Evolutionary conservation across 2,113 vertebrate species (phyloP).

Genomic region (Catharus bicknelli): DNA sequence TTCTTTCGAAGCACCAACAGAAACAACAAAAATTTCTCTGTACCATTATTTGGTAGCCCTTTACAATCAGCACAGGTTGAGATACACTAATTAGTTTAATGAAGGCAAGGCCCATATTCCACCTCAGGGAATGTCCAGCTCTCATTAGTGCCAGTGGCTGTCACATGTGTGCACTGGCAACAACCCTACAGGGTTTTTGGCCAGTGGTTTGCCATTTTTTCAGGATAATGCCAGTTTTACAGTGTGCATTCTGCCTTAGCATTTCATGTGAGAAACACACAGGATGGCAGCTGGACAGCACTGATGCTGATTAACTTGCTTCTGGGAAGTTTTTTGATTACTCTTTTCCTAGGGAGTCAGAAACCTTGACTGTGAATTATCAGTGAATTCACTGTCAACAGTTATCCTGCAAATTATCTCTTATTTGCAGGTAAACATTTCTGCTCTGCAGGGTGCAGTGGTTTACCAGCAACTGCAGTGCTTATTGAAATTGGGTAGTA

Average conservation of each 20-base stretch:
- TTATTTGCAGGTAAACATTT: neutral
- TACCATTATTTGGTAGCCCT: neutral
- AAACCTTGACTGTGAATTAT: neutral
- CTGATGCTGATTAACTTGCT: neutral
- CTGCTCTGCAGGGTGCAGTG: neutral
- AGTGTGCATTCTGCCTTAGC: neutral
- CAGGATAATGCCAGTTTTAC: neutral
- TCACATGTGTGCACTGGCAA: neutral
- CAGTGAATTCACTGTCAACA: neutral
- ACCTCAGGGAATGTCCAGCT: neutral
- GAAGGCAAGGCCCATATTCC: neutral
- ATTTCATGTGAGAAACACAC: neutral
- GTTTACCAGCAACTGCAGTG: neutral
- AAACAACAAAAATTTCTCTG: neutral
- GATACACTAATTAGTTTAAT: conserved; percentile 16
- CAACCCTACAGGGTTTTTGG: neutral
- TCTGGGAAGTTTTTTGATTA: neutral
- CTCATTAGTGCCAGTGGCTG: neutral
- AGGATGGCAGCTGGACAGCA: neutral
- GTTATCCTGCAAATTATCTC: neutral
- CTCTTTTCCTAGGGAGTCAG: neutral
- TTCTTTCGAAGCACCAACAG: conserved; percentile 1
- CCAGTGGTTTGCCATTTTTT: neutral
- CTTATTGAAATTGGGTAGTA: neutral
- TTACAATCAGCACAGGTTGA: neutral